Base-by-base conservation (phyloP, 2,888 invertebrate genomes). In the Sturmia bella region DNA sequence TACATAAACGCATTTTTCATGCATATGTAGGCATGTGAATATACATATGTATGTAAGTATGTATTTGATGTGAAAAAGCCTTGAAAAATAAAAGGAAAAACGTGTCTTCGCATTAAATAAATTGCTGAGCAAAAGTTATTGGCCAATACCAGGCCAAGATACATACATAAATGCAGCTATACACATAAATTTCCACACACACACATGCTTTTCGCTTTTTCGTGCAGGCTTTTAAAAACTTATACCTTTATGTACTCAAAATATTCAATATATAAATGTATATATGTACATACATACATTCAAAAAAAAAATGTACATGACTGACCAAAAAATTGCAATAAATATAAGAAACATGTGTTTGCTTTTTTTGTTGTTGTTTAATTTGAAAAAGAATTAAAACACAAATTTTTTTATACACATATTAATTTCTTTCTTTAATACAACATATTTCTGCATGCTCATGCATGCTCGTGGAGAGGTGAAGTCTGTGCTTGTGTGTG, bases 351-450 rank as follows among this genome's bases (percentile, higher is more conserved):
- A 52, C 45, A 66, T 52, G 69, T 32, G 27, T 27, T 32, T 32
- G 5, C 32, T 32, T 32, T 32, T 32, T 7, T 32, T 32, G n/a
- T n/a, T n/a, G n/a, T n/a, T n/a, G n/a, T 32, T 48, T 41, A 57
- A 69, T 37, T 39, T 68, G 27, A 59, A 57, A 56, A 70, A 54
- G 73, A 84, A 85, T 85, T 84, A 77, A 69, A 69, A 68, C n/a
- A 39, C 13, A n/a, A 9, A 11, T 56, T 84, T 85, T 59, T 84
- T n/a, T n/a, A n/a, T n/a, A n/a, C n/a, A n/a, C n/a, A 7, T 32
- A 32, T 17, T 52, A 52, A 32, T 37, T 74, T 43, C 15, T 45
- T 52, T 43, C 7, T 41, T 56, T 21, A 41, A 39, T 2, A 13
- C 12, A 57, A 57, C 24, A 57, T 70, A 21, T 13, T 15, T 37